Percentiles rank a stretch among this genome's conserved stretches.
Conservation (phyloP, 2,888 invertebrate genomes). For the Hypselothyrea guttata region DNA sequence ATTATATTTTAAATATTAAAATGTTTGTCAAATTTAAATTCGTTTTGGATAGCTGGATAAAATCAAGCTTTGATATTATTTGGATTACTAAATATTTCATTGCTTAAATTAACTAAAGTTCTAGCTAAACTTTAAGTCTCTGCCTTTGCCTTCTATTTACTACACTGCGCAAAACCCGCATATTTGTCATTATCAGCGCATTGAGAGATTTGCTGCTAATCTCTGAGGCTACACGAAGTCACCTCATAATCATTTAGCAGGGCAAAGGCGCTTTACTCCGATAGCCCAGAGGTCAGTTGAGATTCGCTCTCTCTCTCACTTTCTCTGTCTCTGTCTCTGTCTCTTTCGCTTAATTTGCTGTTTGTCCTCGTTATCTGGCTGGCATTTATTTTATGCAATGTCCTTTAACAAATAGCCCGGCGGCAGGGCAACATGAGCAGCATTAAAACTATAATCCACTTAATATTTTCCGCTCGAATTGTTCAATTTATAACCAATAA, state of each 20-base stretch:
- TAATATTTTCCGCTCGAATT: constrained; percentile 72
- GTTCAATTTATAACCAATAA: constrained; percentile 78
- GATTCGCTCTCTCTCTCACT: background rate
- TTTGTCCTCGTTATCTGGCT: constrained; percentile 17
- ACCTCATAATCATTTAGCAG: constrained; percentile 41
- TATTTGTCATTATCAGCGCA: constrained; percentile 37
- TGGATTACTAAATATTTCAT: too few relatives aligned
- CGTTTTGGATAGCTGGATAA: too few relatives aligned
- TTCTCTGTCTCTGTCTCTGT: too few relatives aligned
- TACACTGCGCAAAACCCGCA: constrained; percentile 16
- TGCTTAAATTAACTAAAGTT: too few relatives aligned
- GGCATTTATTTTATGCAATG: constrained; percentile 54
- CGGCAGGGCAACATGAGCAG: constrained; percentile 4
- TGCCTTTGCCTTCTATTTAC: too few relatives aligned
- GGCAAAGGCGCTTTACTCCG: constrained; percentile 21
- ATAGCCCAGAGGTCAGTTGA: constrained; percentile 30
- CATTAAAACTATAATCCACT: constrained; percentile 77
- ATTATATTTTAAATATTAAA: too few relatives aligned
- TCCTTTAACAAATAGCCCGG: constrained; percentile 35
- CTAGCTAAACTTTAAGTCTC: too few relatives aligned
- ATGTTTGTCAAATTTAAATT: too few relatives aligned
- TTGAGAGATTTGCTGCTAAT: constrained; percentile 35
- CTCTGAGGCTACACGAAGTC: constrained; percentile 26
- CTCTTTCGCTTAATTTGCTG: too few relatives aligned
- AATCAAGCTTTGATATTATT: too few relatives aligned